phyloP scores from a whole-genome alignment of 1,140 invertebrate species.

The Philopotamus ludificatus region DNA sequence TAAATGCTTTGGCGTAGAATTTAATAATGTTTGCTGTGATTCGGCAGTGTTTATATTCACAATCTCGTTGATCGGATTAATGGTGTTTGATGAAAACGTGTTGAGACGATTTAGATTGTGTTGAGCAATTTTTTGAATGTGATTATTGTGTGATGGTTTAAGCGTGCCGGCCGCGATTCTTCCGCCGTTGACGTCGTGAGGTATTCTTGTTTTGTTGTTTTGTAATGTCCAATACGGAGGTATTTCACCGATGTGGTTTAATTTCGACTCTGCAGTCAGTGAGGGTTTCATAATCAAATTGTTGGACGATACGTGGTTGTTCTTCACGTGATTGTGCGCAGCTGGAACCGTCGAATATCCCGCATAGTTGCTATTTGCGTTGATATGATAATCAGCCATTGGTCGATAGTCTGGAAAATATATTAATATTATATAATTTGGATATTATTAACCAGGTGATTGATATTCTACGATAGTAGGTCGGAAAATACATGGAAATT shows the following conservation, averaged over 20 bases:
- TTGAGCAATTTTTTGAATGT: not conserved
- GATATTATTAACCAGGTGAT: no score
- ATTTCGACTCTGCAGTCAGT: not conserved
- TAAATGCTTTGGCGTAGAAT: conserved; percentile 3
- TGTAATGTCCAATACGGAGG: conserved; percentile 52
- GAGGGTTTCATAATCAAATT: not conserved
- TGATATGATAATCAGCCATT: conserved; percentile 48
- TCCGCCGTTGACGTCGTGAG: not conserved
- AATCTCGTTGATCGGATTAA: not conserved
- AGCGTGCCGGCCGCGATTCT: no score
- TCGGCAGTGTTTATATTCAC: not conserved
- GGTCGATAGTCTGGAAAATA: conserved; percentile 58
- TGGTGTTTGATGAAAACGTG: no score
- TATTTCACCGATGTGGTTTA: not conserved
- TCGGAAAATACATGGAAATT: no score
- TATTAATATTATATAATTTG: no score
- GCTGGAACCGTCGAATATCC: conserved; percentile 12
- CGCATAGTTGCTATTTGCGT: conserved; percentile 15
- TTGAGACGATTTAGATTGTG: conserved; percentile 1
- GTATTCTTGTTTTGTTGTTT: conserved; percentile 33
- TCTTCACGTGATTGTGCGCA: not conserved
- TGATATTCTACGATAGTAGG: no score
- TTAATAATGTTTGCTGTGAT: not conserved
- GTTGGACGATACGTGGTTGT: not conserved
- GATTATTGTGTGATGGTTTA: conserved; percentile 1